These are phyloP conservation scores for Montipora capitata DNA, from an alignment of 92 coral and sea anemone species.

Conservation along the genomic window DNA sequence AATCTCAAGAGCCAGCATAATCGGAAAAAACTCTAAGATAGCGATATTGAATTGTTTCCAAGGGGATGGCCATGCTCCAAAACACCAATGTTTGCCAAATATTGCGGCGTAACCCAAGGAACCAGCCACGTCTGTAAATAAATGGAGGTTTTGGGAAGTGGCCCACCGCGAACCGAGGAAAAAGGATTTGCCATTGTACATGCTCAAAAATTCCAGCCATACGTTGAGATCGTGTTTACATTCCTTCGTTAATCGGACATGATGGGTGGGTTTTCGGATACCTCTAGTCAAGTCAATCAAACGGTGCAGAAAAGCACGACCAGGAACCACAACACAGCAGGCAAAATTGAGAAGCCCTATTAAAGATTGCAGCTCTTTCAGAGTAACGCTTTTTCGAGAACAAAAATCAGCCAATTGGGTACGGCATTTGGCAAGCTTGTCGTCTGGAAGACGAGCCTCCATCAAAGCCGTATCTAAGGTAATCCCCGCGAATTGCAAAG, in stretches of 20 bases:
- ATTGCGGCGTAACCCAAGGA: neutral
- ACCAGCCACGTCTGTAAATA: conserved; percentile 64
- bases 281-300: conserved; percentile 42
- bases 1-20: conserved; percentile 37
- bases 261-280: conserved; percentile 20
- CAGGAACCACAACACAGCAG: conserved; percentile 23
- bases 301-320: conserved; percentile 35
- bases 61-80: conserved; percentile 49
- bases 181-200: conserved; percentile 33
- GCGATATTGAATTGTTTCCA: conserved; percentile 54
- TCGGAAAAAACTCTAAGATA: conserved; percentile 54
- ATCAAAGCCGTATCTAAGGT: conserved; percentile 49
- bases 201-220: conserved; percentile 38
- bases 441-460: conserved; percentile 73
- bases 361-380: conserved; percentile 4
- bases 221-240: conserved; percentile 17
- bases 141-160: conserved; percentile 10
- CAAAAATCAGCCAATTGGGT: neutral
- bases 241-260: neutral
- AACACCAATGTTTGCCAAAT: conserved; percentile 30
- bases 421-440: conserved; percentile 60
- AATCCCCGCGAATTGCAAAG: conserved; percentile 63
- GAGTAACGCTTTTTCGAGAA: neutral
- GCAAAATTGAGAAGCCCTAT: conserved; percentile 34
- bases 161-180: conserved; percentile 34